Base-by-base conservation (phyloP, 2,113 vertebrate species). In the Petroica traversi region DNA sequence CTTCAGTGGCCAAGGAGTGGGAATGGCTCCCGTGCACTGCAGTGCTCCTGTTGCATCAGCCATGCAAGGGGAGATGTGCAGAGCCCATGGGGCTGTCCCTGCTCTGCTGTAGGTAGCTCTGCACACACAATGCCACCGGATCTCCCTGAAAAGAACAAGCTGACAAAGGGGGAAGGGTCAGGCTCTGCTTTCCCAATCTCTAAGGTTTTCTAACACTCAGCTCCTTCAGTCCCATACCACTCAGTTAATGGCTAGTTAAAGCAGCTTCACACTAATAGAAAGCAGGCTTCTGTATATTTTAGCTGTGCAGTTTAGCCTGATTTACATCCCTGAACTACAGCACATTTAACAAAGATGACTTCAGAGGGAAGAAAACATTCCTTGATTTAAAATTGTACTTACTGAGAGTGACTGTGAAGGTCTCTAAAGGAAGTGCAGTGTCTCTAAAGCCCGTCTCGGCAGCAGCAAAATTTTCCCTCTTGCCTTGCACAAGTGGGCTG, bases 81-180 rank as follows among this genome's bases (percentile, higher is more conserved):
- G 89, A 89, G 87, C 80, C 69, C 73, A 1, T 12, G 10, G 61
- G 28, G 68, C 77, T 22, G 46, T 8, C 45, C 61, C 86, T 14
- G 62, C 91, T 62, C 68, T 76, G 94, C 91, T 85, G 91, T 29
- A 69, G 94, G 91, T 95, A 81, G 77, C 89, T 5, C 81, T 4
- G 78, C 71, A 43, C 67, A 24, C 91, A 83, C 78, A 94, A 51
- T 33, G 59, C 67, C 25, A 20, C 33, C 0, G 31, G 49, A 86
- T 83, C 3, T 0, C 67, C 45, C 59, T 52, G 33, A 83, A 86
- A 90, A 83, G 54, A 85, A 74, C 83, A n/a, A 20, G 43, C 92
- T 81, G 67, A 88, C 71, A 63, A 55, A 86, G 49, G 52, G 28
- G 38, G 48, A 75, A 91, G 79, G 71, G 36, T 25, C 71, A 66